A percentile compares a stretch with the other conserved stretches of the same genome.
Conservation (phyloP, 2,797 vertebrate species). For the Amblyopsis hoosieri region DNA sequence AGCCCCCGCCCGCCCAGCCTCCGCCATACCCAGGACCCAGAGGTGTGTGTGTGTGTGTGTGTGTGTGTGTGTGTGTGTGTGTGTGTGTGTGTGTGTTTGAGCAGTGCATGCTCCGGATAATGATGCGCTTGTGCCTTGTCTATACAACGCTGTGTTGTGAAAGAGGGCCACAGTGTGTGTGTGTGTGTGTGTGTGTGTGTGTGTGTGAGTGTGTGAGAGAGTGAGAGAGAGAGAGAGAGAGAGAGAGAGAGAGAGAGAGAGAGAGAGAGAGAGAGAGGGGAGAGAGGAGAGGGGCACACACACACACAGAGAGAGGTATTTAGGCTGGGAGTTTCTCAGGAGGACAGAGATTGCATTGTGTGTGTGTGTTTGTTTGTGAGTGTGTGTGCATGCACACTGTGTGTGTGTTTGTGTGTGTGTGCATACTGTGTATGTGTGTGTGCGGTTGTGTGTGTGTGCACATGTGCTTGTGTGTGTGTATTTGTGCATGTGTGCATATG, state of each 20-base stretch:
- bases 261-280: background rate
- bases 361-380: constrained; percentile 19
- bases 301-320: constrained; percentile 31
- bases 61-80: no score
- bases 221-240: background rate
- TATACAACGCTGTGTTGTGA: background rate
- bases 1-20: constrained; percentile 62
- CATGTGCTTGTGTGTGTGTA: no score
- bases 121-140: background rate
- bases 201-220: background rate
- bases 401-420: no score
- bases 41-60: constrained; percentile 46
- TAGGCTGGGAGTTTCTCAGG: constrained; percentile 21
- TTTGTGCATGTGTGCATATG: no score
- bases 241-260: background rate
- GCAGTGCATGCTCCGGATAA: background rate
- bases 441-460: no score
- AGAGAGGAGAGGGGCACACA: background rate
- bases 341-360: constrained; percentile 63
- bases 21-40: constrained; percentile 71
- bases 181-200: background rate
- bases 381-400: no score
- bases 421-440: no score
- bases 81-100: constrained; percentile 34
- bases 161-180: background rate